Evolutionary conservation across 2,797 vertebrate species (phyloP), one percentile per base, ranked within the genome.

Genomic region (Danio jaintianensis): DNA sequence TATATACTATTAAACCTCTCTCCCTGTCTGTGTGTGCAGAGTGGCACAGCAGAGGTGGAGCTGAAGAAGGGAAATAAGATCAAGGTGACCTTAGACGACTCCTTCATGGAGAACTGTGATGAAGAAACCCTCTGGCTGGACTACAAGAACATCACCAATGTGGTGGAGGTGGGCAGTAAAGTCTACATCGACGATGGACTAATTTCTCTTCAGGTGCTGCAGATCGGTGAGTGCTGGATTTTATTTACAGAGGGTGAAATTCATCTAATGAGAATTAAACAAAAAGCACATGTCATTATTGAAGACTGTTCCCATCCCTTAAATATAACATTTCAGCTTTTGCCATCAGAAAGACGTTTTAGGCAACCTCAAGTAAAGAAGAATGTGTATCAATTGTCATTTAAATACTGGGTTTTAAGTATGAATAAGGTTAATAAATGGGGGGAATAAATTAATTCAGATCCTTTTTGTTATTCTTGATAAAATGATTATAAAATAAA

Each of bases 151-250:
- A 94, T 99, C 72, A 94, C 68, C 86, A 96, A 95, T 45, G 97
- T 99, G 80, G 93, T 99, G n/a, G 93, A 97, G 0, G 0, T 94
- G 43, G 97, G 96, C 88, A 97, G 96, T 91, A 98, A 97, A 88
- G 92, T 99, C 90, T 99, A 96, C 0, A 96, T 99, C 50, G 98
- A 99, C 0, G 97, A 99, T 0, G 98, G 97, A 3, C 96, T 99
- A n/a, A 95, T 99, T 83, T 98, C 97, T 15, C 93, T 99, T 70
- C 89, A 93, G 86, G 97, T 99, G 83, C 93, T 92, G 82, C 94
- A 98, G 84, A 96, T 96, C 84, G 97, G 97, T 98, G 40, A 78
- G 94, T 77, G 6, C 1, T 1, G 5, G 7, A 6, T 43, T 53
- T 43, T 48, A 15, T 20, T 58, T 55, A 1, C 4, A n/a, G n/a